These are phyloP conservation scores for Pseudoatta argentina DNA, from an alignment of 1,140 invertebrate genomes.

Conservation along the genomic window DNA sequence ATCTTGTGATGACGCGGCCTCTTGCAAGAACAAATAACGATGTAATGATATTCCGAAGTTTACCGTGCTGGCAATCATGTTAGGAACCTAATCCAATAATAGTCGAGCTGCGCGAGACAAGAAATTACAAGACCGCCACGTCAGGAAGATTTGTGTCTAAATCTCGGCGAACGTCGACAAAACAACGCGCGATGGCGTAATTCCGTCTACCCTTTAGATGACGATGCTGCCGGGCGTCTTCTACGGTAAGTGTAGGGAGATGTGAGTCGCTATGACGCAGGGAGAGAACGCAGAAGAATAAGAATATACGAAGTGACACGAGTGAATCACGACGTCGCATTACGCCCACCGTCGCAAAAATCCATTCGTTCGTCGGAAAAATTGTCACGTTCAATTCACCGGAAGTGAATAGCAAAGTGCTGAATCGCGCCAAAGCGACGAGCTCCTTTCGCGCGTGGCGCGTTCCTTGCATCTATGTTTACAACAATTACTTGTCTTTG, in stretches of 20 bases:
- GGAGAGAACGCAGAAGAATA: constrained; percentile 3
- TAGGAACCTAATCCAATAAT: constrained; percentile 63
- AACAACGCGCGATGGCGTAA: constrained; percentile 61
- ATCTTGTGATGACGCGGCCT: constrained; percentile 38
- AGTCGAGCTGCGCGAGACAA: constrained; percentile 53
- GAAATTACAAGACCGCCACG: constrained; percentile 59
- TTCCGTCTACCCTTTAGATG: constrained; percentile 58
- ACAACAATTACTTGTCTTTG: constrained; percentile 42
- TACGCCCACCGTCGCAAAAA: constrained; percentile 51
- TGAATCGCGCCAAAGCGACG: constrained; percentile 44
- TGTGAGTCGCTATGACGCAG: constrained; percentile 71
- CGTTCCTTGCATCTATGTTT: neutral
- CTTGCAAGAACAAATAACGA: constrained; percentile 45
- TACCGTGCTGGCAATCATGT: constrained; percentile 59
- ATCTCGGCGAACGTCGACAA: constrained; percentile 51
- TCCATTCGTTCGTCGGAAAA: constrained; percentile 56
- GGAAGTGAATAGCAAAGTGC: constrained; percentile 60
- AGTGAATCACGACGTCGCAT: constrained; percentile 63
- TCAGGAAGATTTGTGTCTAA: constrained; percentile 65
- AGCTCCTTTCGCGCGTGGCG: constrained; percentile 11
- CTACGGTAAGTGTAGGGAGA: constrained; percentile 66
- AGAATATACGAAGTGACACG: constrained; percentile 51
- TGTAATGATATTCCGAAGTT: constrained; percentile 63
- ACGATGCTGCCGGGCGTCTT: constrained; percentile 55
- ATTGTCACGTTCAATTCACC: constrained; percentile 60